Percentiles rank a stretch among this genome's conserved stretches.
Evolutionary conservation across 2,888 invertebrate species (phyloP).

Genomic region (Alloplasta piceator): DNA sequence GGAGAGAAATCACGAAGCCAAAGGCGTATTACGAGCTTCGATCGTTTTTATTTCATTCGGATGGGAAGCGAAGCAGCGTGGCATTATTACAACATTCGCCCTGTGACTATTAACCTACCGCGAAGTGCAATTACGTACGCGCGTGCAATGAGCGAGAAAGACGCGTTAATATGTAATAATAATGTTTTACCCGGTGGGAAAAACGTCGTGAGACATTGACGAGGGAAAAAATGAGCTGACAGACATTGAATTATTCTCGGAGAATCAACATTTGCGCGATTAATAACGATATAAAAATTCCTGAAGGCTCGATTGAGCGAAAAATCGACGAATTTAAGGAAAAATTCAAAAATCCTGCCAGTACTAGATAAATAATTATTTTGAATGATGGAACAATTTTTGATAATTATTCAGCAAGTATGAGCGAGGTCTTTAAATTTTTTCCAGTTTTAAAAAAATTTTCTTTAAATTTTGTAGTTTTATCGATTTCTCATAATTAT

Average conservation of each 20-base stretch:
- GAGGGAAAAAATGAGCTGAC: background rate
- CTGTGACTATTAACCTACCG: constrained; percentile 27
- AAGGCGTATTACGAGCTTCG: constrained; percentile 9
- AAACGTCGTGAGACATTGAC: background rate
- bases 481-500: too few species aligned
- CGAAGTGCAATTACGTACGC: background rate
- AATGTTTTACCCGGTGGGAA: constrained; percentile 22
- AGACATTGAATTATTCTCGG: constrained; percentile 12
- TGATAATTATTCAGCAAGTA: too few species aligned
- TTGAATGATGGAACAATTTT: too few species aligned
- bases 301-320: too few species aligned
- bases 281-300: too few species aligned
- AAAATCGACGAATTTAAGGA: too few species aligned
- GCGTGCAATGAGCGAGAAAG: constrained; percentile 1
- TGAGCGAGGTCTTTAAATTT: too few species aligned
- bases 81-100: background rate
- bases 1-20: background rate
- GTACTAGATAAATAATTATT: too few species aligned
- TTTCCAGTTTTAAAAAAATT: too few species aligned
- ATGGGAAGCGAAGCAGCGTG: background rate
- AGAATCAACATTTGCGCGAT: too few species aligned
- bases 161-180: constrained; percentile 19
- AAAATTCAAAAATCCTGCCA: too few species aligned
- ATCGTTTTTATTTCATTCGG: background rate
- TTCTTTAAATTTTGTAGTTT: too few species aligned